A percentile compares a stretch with the other conserved stretches of the same genome.
These are phyloP conservation scores for Brienomyrus longianalis DNA, from an alignment of 2,113 vertebrate species.

Conservation along the genomic window DNA sequence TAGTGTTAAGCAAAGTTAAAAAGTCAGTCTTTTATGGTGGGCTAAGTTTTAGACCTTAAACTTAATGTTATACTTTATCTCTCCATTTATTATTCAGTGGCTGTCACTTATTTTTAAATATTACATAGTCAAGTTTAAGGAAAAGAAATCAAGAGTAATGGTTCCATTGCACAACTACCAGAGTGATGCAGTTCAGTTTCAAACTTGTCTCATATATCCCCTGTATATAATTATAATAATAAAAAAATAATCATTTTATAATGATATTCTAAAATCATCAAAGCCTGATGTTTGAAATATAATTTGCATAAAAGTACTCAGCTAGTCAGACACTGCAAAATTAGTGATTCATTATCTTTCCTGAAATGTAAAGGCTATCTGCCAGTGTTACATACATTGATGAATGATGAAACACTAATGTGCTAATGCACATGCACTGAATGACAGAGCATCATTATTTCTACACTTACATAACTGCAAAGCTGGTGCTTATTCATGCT, in stretches of 20 bases:
- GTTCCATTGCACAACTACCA: neutral
- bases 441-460: neutral
- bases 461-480: neutral
- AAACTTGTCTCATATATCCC: neutral
- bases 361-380: neutral
- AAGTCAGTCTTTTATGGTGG: neutral
- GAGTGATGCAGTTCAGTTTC: neutral
- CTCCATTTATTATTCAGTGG: neutral
- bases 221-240: neutral
- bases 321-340: neutral
- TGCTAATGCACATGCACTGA: neutral
- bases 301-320: neutral
- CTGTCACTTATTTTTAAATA: neutral
- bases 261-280: neutral
- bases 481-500: neutral
- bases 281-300: neutral
- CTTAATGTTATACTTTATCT: neutral
- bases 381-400: neutral
- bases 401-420: neutral
- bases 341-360: neutral
- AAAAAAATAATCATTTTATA: neutral
- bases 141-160: neutral
- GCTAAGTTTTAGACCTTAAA: neutral
- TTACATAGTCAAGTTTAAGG: neutral
- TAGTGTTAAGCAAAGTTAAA: neutral